Evolutionary conservation across 2,888 invertebrate species (phyloP).

Genomic region (Stenurella melanura): DNA sequence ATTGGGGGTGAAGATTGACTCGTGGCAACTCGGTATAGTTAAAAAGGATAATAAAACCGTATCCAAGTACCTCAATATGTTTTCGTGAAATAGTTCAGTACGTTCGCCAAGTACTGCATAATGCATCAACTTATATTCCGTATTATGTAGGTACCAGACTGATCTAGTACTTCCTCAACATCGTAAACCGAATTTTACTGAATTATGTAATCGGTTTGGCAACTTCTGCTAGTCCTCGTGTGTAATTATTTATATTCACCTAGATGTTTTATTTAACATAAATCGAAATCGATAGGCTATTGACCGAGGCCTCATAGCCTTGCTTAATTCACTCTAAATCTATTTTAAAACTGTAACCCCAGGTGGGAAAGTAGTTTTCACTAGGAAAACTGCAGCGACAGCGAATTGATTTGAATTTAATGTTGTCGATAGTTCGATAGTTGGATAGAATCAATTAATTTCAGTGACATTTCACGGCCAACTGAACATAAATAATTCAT

Average conservation of each 20-base stretch:
- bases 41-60: too few relatives aligned
- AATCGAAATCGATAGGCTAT: constrained; percentile 17
- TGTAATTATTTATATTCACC: constrained; percentile 17
- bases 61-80: too few relatives aligned
- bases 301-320: constrained; percentile 14
- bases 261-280: constrained; percentile 18
- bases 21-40: too few relatives aligned
- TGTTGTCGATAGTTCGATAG: constrained; percentile 38
- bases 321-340: constrained; percentile 6
- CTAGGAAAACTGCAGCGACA: constrained; percentile 29
- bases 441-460: constrained; percentile 22
- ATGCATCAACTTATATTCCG: too few relatives aligned
- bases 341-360: constrained; percentile 5
- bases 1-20: too few relatives aligned
- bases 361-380: constrained; percentile 31
- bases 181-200: background rate
- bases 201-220: background rate
- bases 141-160: background rate
- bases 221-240: background rate
- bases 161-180: background rate
- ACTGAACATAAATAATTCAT: constrained; percentile 47
- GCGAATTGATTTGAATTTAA: constrained; percentile 5
- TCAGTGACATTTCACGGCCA: constrained; percentile 42
- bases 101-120: too few relatives aligned
- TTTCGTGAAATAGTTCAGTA: too few relatives aligned